phyloP scores from a whole-genome alignment of 2,797 vertebrate species.

The Chiropotes sagulatus region DNA sequence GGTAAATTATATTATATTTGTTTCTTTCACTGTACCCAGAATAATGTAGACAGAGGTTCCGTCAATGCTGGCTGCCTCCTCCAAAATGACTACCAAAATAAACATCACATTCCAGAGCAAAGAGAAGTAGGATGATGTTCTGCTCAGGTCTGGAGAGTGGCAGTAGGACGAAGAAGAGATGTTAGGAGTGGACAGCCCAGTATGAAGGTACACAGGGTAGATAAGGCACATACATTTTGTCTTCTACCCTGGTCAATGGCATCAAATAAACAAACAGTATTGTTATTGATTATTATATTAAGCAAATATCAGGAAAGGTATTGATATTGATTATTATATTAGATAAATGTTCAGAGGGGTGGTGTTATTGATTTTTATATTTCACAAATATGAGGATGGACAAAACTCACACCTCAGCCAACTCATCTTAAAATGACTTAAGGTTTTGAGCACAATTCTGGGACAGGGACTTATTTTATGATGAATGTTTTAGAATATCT shows the following conservation, averaged over 20 bases:
- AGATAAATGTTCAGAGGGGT: constrained; percentile 65
- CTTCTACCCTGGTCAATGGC: constrained; percentile 54
- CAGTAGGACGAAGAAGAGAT: neutral
- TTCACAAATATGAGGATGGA: constrained; percentile 50
- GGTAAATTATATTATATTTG: neutral
- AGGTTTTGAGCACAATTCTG: constrained; percentile 32
- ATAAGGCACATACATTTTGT: constrained; percentile 36
- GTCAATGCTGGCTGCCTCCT: neutral
- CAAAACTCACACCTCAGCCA: constrained; percentile 45
- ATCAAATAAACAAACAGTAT: constrained; percentile 74
- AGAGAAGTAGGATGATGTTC: neutral
- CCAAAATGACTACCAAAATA: neutral
- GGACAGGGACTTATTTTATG: constrained; percentile 67
- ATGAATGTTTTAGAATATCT: constrained; percentile 54
- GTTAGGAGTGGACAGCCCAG: neutral
- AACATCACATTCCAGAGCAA: neutral
- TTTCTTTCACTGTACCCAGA: neutral
- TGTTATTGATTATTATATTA: constrained; percentile 76
- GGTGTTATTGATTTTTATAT: constrained; percentile 73
- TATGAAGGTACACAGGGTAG: neutral
- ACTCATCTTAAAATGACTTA: constrained; percentile 50
- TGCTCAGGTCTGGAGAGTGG: neutral
- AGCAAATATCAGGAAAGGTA: constrained; percentile 75
- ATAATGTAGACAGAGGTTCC: neutral
- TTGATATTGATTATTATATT: constrained; percentile 73